Evolutionary conservation across 2,797 vertebrate genomes (phyloP), one percentile per base, ranked within the genome.

Genomic region (Sarcoramphus papa): DNA sequence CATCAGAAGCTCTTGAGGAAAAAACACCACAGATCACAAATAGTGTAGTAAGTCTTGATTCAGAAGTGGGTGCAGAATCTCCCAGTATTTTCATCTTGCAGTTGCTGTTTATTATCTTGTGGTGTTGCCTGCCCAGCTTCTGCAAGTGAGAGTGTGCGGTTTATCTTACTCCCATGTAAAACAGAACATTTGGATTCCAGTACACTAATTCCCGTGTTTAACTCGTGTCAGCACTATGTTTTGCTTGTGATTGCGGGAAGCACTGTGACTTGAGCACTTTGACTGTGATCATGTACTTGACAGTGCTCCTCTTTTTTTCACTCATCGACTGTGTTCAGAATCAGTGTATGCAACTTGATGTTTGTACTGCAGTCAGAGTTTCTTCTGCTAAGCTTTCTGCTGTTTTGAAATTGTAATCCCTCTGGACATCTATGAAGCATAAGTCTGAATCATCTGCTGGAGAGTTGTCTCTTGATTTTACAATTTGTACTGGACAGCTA

Each of bases 401-500:
- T 87, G 6, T 70, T 91, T 62, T 3, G 3, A 76, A 89, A 51
- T 64, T 59, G 20, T 59, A 67, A 89, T 82, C 40, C 33, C 60
- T 95, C 78, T 91, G 84, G 93, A 85, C 74, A 80, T 89, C 45
- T 82, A 9, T 48, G 81, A 89, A 91, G 64, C 65, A 35, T 31
- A 85, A 79, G 1, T 76, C 48, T 85, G 62, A 95, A 81, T 90
- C 30, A 56, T 95, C 40, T 87, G 30, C 54, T 92, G 54, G 25
- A 70, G 78, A 79, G 51, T 73, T 93, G 63, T 92, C 81, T 79
- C 50, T 82, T 60, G 63, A 60, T 88, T 93, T 94, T 92, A 45
- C 47, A 70, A 1, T 73, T 89, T 70, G 16, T 73, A 82, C 84
- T 70, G 81, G 70, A 67, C 91, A 85, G 40, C 40, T 76, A 16